These are phyloP conservation scores for Arvicola amphibius DNA, from an alignment of 2,797 vertebrate genomes.

Conservation along the genomic window DNA sequence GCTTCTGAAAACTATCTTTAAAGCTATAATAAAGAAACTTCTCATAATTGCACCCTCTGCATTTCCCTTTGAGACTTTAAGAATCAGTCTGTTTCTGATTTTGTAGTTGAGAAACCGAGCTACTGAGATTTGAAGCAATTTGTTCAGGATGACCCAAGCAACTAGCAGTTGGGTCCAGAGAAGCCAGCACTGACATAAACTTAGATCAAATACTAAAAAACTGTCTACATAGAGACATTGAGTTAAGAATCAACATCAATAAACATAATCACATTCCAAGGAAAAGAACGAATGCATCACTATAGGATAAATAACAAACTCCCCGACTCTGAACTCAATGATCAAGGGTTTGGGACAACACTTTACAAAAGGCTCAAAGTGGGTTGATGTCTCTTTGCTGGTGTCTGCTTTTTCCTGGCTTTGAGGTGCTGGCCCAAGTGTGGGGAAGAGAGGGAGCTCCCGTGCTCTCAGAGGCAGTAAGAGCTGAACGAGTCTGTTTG, in stretches of 20 bases:
- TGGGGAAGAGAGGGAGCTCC: not conserved
- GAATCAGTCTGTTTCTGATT: not conserved
- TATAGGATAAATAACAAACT: not conserved
- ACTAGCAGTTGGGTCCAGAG: not conserved
- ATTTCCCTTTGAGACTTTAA: not conserved
- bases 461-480: not conserved
- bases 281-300: constrained; percentile 18
- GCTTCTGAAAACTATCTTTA: not conserved
- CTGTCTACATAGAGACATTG: not conserved
- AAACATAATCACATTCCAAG: not conserved
- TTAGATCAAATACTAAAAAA: not conserved
- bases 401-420: not conserved
- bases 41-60: not conserved
- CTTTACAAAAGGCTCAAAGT: not conserved
- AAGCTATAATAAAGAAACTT: not conserved
- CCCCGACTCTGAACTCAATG: not conserved
- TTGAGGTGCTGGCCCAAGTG: not conserved
- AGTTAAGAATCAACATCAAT: not conserved
- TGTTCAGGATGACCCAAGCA: not conserved
- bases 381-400: not conserved
- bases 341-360: not conserved
- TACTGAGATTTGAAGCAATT: not conserved
- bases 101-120: constrained; percentile 36
- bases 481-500: constrained; percentile 77
- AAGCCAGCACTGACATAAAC: not conserved